phyloP scores from a whole-genome alignment of 2,888 invertebrate genomes.

The Brachypalpus laphriformis region DNA sequence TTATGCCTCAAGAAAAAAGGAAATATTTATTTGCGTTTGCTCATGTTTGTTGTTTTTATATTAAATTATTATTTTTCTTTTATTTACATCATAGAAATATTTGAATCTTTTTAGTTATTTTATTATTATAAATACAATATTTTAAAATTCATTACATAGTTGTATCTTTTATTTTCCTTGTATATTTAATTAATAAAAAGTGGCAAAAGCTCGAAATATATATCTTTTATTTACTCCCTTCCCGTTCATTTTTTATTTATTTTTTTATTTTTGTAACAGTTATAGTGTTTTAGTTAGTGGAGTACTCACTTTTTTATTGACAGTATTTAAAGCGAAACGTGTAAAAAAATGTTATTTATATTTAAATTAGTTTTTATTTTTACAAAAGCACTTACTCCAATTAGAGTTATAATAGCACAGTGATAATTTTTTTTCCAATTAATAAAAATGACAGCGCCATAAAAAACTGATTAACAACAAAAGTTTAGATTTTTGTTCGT shows the following conservation, averaged over 20 bases:
- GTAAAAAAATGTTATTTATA: constrained; percentile 57
- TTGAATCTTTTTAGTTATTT: constrained; percentile 45
- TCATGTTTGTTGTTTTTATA: constrained; percentile 45
- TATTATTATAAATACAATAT: constrained; percentile 59
- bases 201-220: constrained; percentile 76
- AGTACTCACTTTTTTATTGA: constrained; percentile 63
- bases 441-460: constrained; percentile 30
- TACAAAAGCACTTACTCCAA: constrained; percentile 65
- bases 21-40: constrained; percentile 10
- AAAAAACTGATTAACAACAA: constrained; percentile 51
- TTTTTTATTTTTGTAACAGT: constrained; percentile 37
- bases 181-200: constrained; percentile 75
- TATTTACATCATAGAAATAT: constrained; percentile 58
- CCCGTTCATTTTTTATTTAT: constrained; percentile 5
- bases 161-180: constrained; percentile 42
- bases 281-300: constrained; percentile 62
- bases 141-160: constrained; percentile 62
- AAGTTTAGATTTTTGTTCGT: constrained; percentile 62
- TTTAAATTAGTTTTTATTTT: constrained; percentile 36
- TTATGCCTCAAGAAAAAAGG: background rate
- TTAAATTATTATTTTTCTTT: constrained; percentile 26
- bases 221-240: constrained; percentile 59
- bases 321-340: constrained; percentile 63
- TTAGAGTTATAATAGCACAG: constrained; percentile 55
- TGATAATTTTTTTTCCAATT: constrained; percentile 40